Evolutionary conservation across 2,113 vertebrate species (phyloP).

Genomic region (Cyprinus carpio): DNA sequence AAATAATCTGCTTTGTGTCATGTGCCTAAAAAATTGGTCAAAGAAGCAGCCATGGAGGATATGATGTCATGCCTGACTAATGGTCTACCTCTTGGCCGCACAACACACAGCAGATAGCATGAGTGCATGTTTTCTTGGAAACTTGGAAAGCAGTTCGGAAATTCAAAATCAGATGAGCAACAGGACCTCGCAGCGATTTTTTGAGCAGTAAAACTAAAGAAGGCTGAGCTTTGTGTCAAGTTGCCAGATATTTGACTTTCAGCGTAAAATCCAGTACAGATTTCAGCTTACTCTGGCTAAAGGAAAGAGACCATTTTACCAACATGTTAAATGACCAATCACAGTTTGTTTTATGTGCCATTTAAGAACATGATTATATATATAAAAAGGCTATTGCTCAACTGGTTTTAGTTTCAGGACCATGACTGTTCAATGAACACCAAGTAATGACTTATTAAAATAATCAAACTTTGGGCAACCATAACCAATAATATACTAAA

Average conservation of each 20-base stretch:
- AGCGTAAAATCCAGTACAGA: neutral
- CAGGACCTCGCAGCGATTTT: constrained; percentile 13
- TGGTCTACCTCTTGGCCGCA: neutral
- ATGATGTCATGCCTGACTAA: constrained; percentile 55
- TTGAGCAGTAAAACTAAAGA: neutral
- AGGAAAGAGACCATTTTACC: neutral
- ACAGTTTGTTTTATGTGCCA: neutral
- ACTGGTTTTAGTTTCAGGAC: neutral
- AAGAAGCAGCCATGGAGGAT: constrained; percentile 38
- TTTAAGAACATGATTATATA: neutral
- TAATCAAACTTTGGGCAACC: neutral
- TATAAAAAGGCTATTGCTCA: neutral
- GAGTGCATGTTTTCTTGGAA: constrained; percentile 32
- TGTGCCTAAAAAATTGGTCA: neutral
- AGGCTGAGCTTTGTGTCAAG: neutral
- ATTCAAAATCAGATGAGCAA: constrained; percentile 20
- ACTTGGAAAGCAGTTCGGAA: constrained; percentile 40
- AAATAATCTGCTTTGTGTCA: constrained; percentile 6
- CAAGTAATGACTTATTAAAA: neutral
- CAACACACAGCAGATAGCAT: neutral
- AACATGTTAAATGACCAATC: neutral
- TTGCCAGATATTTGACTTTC: neutral
- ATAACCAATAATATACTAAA: neutral
- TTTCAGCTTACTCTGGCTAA: neutral
- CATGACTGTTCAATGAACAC: neutral